Evolutionary conservation across 2,113 vertebrate species (phyloP), one percentile per base, ranked within the genome.

Genomic region (Orthonyx spaldingii): DNA sequence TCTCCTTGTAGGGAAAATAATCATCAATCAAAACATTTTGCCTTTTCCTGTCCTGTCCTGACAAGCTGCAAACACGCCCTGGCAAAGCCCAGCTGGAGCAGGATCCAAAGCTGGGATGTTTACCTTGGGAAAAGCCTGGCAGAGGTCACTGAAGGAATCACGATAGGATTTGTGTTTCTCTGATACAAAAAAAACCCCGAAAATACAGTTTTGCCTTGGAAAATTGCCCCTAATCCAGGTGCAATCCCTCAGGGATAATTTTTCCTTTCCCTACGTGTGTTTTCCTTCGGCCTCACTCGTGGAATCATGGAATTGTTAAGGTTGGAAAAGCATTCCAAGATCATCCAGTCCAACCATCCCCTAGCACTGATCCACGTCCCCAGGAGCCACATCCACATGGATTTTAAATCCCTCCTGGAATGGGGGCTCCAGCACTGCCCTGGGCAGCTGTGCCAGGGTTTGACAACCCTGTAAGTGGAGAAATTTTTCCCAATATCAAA

Each of bases 281-380:
- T 86, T 70, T 57, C n/a, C 65, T 37, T n/a, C 18, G 42, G 47
- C 37, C 13, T 89, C 60, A 3, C 10, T 20, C 32, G 8, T 20
- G 47, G 63, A 52, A 33, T 52, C 6, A 3, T 20, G 84, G 65
- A 70, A 47, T n/a, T 8, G 12, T 35, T 63, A 19, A 26, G 19
- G 13, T 12, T 70, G 74, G 55, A 46, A 33, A 61, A 61, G 8
- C 2, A 4, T 7, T 39, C 47, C 47, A 13, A 33, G 39, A 30
- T 2, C 13, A 6, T 1, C 0, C 4, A 56, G 16, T 30, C 13
- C 28, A n/a, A 3, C 8, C 4, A 2, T 61, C 9, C 14, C 46
- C 21, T 50, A 32, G 6, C 59, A 28, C 1, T 8, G 37, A 30
- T 3, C 52, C 46, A 0, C 6, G 47, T 68, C 37, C 55, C 63